These are phyloP conservation scores for Luidia sarsii DNA, from an alignment of 53 echinoderm and acorn worm genomes.

Conservation along the genomic window DNA sequence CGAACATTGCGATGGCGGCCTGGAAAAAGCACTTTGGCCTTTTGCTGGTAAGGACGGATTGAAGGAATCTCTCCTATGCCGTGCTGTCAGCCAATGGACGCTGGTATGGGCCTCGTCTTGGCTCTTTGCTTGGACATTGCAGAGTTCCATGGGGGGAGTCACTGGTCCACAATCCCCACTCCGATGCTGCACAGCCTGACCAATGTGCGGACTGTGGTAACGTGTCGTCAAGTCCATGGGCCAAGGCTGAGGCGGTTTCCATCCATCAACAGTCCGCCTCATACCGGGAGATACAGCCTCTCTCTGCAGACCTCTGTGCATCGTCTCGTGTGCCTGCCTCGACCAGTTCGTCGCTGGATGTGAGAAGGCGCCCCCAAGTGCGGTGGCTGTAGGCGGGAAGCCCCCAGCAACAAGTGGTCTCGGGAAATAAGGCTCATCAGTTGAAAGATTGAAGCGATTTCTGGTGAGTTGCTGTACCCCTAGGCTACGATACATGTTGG, in stretches of 20 bases:
- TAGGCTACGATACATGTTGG: too few relatives aligned
- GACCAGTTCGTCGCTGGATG: conserved; percentile 11
- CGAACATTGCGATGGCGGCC: not conserved
- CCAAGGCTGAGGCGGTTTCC: not conserved
- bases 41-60: too few relatives aligned
- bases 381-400: not conserved
- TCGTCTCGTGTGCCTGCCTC: not conserved
- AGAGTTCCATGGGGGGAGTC: not conserved
- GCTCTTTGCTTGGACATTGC: not conserved
- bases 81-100: not conserved
- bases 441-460: too few relatives aligned
- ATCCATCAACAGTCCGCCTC: not conserved
- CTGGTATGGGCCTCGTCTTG: not conserved
- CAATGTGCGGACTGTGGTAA: not conserved
- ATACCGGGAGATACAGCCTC: not conserved
- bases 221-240: not conserved
- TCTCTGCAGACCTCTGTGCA: not conserved
- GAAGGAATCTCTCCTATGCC: not conserved
- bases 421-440: not conserved
- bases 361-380: conserved; percentile 2
- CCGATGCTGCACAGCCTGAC: not conserved
- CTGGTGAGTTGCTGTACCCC: too few relatives aligned
- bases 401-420: not conserved
- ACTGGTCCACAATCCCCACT: too few relatives aligned
- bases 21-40: conserved; percentile 31